phyloP scores from a whole-genome alignment of 2,113 vertebrate species.

The Hemibagrus wyckioides region DNA sequence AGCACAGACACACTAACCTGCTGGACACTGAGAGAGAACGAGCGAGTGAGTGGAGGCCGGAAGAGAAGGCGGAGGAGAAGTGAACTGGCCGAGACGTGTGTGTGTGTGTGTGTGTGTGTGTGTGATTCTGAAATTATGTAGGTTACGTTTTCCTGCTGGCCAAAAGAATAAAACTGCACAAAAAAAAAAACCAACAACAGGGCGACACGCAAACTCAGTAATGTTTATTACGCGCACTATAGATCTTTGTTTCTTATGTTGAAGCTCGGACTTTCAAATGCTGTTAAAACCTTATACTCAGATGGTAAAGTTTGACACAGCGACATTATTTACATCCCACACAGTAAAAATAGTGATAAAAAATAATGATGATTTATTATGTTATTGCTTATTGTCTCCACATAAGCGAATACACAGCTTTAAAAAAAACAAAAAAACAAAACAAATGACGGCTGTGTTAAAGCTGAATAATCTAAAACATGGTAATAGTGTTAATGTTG shows the following conservation, averaged over 20 bases:
- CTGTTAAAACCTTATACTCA: background rate
- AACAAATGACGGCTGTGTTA: background rate
- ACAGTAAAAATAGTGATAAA: slow-evolving; percentile 22
- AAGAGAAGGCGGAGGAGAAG: slow-evolving; percentile 29
- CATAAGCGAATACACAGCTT: slow-evolving; percentile 32
- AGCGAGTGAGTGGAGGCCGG: slow-evolving; percentile 24
- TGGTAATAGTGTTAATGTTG: slow-evolving; percentile 66
- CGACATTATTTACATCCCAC: slow-evolving; percentile 21
- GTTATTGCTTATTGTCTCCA: background rate
- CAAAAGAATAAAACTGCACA: slow-evolving; percentile 26
- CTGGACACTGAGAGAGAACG: slow-evolving; percentile 72
- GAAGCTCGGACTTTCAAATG: background rate
- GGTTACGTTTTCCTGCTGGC: slow-evolving; percentile 12
- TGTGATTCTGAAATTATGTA: slow-evolving; percentile 51
- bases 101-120: background rate
- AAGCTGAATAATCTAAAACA: slow-evolving; percentile 69
- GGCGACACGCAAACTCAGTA: background rate
- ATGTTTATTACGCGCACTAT: background rate
- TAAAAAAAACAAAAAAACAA: background rate
- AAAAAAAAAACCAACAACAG: background rate
- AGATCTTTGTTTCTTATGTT: background rate
- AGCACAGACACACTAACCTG: slow-evolving; percentile 82
- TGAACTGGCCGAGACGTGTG: background rate
- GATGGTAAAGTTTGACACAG: slow-evolving; percentile 2
- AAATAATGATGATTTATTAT: background rate